Conservation (phyloP, 2,797 vertebrate species). For the Gallirallus australis region DNA sequence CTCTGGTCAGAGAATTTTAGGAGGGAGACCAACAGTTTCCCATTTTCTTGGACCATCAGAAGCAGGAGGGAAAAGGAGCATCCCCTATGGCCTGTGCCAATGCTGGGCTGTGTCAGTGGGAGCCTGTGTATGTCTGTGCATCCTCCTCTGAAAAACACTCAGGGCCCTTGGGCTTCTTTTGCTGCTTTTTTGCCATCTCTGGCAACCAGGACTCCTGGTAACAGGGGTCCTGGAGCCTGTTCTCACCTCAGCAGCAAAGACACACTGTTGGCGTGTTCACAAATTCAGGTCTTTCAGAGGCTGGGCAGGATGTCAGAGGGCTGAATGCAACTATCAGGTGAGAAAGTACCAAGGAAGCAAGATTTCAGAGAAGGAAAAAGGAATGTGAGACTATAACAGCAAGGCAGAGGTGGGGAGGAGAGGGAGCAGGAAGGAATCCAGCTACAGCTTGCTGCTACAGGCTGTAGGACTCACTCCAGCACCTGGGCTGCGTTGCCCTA, state of each 20-base stretch:
- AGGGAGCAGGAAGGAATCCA: background rate
- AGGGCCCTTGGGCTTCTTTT: background rate
- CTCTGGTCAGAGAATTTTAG: background rate
- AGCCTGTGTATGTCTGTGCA: background rate
- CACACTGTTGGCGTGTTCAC: fast-evolving
- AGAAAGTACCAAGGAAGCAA: background rate
- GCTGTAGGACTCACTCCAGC: background rate
- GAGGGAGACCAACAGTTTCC: background rate
- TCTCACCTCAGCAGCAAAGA: background rate
- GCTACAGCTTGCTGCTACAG: background rate
- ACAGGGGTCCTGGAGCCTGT: background rate
- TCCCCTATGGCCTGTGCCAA: background rate
- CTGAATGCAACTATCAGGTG: background rate
- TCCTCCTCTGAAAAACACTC: background rate
- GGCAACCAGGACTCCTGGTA: background rate
- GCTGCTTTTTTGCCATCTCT: background rate
- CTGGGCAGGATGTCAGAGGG: background rate
- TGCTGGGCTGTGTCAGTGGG: background rate
- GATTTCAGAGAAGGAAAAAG: background rate
- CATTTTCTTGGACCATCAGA: background rate
- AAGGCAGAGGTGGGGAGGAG: background rate
- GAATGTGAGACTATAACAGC: background rate
- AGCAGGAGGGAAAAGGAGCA: background rate
- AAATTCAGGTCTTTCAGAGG: background rate
- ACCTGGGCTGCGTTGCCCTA: background rate